Evolutionary conservation across 2,797 vertebrate genomes (phyloP), one percentile per base, ranked within the genome.

Genomic region (Amniataba percoides): DNA sequence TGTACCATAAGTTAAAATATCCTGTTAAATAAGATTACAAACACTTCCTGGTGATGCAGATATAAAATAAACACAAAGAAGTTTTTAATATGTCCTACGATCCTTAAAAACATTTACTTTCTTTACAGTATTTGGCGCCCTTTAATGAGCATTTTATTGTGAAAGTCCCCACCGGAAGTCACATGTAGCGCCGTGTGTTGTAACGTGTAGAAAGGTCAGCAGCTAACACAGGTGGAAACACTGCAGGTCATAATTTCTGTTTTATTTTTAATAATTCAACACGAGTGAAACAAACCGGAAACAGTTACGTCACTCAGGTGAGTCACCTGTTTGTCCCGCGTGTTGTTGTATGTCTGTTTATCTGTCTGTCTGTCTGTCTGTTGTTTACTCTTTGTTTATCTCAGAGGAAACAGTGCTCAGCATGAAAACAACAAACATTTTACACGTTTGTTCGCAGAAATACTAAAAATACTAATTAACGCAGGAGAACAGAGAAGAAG

Each of bases 161-260:
- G 80, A 77, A 77, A 34, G 19, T 7, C 0, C 0, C 0, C 0
- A 11, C 19, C 49, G 80, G 84, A 80, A 23, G 65, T 74, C 4
- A 5, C 9, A 1, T 39, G 21, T 36, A 59, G 71, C 62, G 4
- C 11, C 0, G 31, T 7, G 58, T 77, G 68, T 65, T n/a, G 69
- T 85, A 80, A 79, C 76, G n/a, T 25, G 23, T 1, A 8, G 34
- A 39, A 70, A 81, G 78, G 81, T 86, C 78, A 81, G 2, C 7
- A 63, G 69, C 7, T 65, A 21, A 52, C 14, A 2, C 0, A 2
- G 27, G 0, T 13, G 0, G 1, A n/a, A 5, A 40, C 9, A 18
- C 7, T 25, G 49, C 15, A 43, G 1, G 1, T 4, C 10, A 25
- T 7, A 15, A 12, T 6, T 4, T 43, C 14, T 14, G 3, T 25